Evolutionary conservation across 2,888 invertebrate species (phyloP), one percentile per base, ranked within the genome.

Genomic region (Amitus sp.): DNA sequence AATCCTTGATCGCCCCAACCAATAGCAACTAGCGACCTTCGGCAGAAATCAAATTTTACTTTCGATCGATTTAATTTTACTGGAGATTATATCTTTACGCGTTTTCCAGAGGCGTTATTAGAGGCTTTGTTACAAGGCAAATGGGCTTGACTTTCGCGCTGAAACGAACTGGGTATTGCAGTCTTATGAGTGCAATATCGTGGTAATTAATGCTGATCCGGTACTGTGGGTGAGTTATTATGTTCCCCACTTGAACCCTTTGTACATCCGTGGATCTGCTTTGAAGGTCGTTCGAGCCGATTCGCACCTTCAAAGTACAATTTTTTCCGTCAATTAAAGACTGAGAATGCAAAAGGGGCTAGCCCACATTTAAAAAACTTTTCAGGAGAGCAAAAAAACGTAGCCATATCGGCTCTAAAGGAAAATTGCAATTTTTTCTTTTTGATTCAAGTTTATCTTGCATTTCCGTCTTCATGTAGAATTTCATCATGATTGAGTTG

Each of bases 1-100:
- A 69, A 55, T 2, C 50, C 59, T 1, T 73, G 77, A 0, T 57
- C 62, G 3, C 80, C 80, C 72, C 76, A 80, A 12, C 80, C 80
- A 2, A 73, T 68, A 0, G 73, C 75, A 2, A 76, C 43, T 2
- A 80, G 66, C 1, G 71, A 63, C n/a, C n/a, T n/a, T n/a, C n/a
- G n/a, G n/a, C n/a, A n/a, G n/a, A n/a, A n/a, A n/a, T n/a, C n/a
- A n/a, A n/a, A n/a, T n/a, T n/a, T n/a, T n/a, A n/a, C n/a, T n/a
- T n/a, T n/a, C n/a, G n/a, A n/a, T n/a, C n/a, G n/a, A n/a, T n/a
- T n/a, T n/a, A n/a, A n/a, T n/a, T n/a, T n/a, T n/a, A n/a, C n/a
- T n/a, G n/a, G n/a, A n/a, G n/a, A n/a, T n/a, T n/a, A n/a, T n/a
- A n/a, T n/a, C n/a, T n/a, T n/a, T n/a, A n/a, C 1, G 60, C 58